Evolutionary conservation across 2,113 vertebrate genomes (phyloP), one percentile per base, ranked within the genome.

Genomic region (Camelus bactrianus): DNA sequence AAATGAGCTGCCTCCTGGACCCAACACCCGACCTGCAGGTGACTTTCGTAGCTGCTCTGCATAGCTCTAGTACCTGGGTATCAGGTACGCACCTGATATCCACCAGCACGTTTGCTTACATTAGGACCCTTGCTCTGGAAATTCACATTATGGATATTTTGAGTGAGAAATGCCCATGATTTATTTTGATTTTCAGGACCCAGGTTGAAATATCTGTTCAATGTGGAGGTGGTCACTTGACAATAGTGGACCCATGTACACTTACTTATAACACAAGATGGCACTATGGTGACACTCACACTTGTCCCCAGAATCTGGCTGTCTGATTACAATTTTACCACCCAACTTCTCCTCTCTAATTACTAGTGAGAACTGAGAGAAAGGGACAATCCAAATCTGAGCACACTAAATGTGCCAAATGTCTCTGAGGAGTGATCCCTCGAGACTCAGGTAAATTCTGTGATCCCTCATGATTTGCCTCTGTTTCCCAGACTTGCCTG

Each of bases 311-410:
- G 73, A 88, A 85, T 58, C 52, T 69, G 50, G 20, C 30, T 85
- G 46, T 93, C 62, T 96, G 54, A 35, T 91, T 95, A 64, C 35
- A 95, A 93, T 95, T 94, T 94, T 86, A 50, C 58, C 54, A 77
- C 52, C 26, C 12, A 86, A 46, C 54, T 84, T 14, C 10, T 96
- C 32, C 9, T 92, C 64, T 93, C 32, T 80, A 79, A 80, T 76
- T 84, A 65, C 16, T 22, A 70, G 19, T 6, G 50, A 96, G 50
- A 79, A 4, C 20, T 56, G 62, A 73, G 87, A 64, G 64, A 62
- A 65, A 83, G 80, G 86, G 84, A 80, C 7, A 42, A 20, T 64
- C 28, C 72, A 92, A 80, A 80, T 70, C 32, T 38, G 60, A 94
- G 30, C 20, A 35, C n/a, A 24, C 8, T 46, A 70, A 93, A 82